Evolutionary conservation across 2,888 invertebrate species (phyloP).

Genomic region (Vanessa cardui): DNA sequence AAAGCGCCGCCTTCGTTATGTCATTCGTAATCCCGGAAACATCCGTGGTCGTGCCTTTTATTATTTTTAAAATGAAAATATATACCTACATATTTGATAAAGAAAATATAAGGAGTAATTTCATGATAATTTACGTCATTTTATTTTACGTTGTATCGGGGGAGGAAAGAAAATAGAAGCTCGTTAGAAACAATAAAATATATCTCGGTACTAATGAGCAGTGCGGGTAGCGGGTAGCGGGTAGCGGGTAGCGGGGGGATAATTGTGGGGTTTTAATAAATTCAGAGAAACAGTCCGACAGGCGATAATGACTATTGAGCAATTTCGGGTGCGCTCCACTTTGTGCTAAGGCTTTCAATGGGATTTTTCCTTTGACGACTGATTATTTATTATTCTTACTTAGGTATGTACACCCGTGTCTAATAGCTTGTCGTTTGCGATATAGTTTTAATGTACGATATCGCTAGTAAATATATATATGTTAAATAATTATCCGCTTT

Average conservation of each 20-base stretch:
- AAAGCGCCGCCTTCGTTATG: too few species aligned
- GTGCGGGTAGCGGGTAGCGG: background rate
- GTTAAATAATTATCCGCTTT: too few species aligned
- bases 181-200: conserved; percentile 39
- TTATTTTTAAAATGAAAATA: background rate
- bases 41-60: background rate
- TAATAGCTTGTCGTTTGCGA: too few species aligned
- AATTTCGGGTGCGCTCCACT: conserved; percentile 11
- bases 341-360: background rate
- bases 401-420: too few species aligned
- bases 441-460: too few species aligned
- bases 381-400: too few species aligned
- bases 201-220: conserved; percentile 35
- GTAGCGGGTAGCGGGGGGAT: conserved; percentile 3
- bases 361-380: too few species aligned
- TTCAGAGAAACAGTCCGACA: conserved; percentile 27
- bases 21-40: too few species aligned
- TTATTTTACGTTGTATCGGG: conserved; percentile 16
- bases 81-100: background rate
- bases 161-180: conserved; percentile 27
- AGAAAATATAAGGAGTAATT: background rate
- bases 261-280: conserved; percentile 36
- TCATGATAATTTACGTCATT: conserved; percentile 19
- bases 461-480: too few species aligned
- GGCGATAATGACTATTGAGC: conserved; percentile 33